Conservation (phyloP, 92 coral and sea anemone genomes). For the Scolanthus callimorphus region DNA sequence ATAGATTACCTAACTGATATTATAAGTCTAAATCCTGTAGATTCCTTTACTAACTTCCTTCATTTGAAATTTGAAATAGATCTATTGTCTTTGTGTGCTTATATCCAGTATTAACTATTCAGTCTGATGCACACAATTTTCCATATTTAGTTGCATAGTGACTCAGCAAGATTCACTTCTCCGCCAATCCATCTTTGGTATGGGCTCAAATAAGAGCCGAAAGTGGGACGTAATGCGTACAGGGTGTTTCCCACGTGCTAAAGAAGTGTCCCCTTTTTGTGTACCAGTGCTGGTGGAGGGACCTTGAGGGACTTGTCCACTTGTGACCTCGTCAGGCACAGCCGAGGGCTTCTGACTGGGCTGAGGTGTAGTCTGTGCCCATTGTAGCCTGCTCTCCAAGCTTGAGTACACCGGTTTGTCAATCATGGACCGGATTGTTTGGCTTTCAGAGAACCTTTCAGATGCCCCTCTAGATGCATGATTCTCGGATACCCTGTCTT, state of each 20-base stretch:
- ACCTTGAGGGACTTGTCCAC: no score
- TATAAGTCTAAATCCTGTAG: no score
- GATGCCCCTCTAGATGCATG: no score
- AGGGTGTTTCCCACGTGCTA: not conserved
- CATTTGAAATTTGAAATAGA: no score
- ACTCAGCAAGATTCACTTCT: no score
- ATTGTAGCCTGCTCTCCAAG: constrained; percentile 43
- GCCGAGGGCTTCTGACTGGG: constrained; percentile 1
- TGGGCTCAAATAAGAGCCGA: constrained; percentile 67
- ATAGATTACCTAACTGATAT: no score
- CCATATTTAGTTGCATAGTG: no score
- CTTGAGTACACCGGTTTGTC: constrained; percentile 55
- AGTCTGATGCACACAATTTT: no score
- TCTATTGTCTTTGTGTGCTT: no score
- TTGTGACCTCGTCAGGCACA: not conserved
- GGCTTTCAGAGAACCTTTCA: constrained; percentile 18
- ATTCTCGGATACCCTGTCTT: no score
- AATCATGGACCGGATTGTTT: constrained; percentile 51
- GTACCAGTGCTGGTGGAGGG: not conserved
- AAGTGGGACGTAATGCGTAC: constrained; percentile 67
- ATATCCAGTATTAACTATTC: no score
- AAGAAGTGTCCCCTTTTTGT: not conserved
- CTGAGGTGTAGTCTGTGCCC: constrained; percentile 15
- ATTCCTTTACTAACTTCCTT: no score
- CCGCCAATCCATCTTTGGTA: constrained; percentile 23